These are phyloP conservation scores for Epicampocera succincta DNA, from an alignment of 2,888 invertebrate species.

Conservation along the genomic window DNA sequence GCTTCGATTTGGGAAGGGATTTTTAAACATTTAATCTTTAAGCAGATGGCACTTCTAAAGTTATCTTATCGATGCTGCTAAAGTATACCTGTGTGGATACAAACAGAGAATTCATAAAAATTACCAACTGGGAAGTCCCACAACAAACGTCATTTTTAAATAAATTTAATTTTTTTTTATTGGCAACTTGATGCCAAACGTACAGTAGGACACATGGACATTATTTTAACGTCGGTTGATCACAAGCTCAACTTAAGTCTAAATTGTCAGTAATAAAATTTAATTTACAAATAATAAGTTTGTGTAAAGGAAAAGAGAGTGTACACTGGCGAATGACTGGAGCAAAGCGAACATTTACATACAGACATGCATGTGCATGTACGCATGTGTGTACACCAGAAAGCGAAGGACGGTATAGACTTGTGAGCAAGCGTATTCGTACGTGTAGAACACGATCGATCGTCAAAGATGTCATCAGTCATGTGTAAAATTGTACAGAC, in stretches of 20 bases:
- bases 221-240: slow-evolving; percentile 58
- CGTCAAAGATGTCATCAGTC: slow-evolving; percentile 74
- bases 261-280: slow-evolving; percentile 42
- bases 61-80: neutral
- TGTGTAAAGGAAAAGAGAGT: neutral
- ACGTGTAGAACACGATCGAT: slow-evolving; percentile 60
- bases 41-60: too few relatives aligned
- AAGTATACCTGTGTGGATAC: too few relatives aligned
- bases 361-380: too few relatives aligned
- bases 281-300: neutral
- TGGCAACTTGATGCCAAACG: slow-evolving; percentile 67
- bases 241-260: slow-evolving; percentile 52
- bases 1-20: too few relatives aligned
- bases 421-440: slow-evolving; percentile 43
- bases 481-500: slow-evolving; percentile 80
- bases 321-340: slow-evolving; percentile 11
- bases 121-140: neutral
- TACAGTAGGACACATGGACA: slow-evolving; percentile 69
- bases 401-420: slow-evolving; percentile 31
- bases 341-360: slow-evolving; percentile 10
- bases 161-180: slow-evolving; percentile 22
- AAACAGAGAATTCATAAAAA: too few relatives aligned
- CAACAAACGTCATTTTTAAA: slow-evolving; percentile 7
- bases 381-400: neutral
- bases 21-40: too few relatives aligned